Percentiles rank a stretch among this genome's conserved stretches.
These are phyloP conservation scores for Tachina grossa DNA, from an alignment of 2,888 invertebrate species.

Conservation along the genomic window DNA sequence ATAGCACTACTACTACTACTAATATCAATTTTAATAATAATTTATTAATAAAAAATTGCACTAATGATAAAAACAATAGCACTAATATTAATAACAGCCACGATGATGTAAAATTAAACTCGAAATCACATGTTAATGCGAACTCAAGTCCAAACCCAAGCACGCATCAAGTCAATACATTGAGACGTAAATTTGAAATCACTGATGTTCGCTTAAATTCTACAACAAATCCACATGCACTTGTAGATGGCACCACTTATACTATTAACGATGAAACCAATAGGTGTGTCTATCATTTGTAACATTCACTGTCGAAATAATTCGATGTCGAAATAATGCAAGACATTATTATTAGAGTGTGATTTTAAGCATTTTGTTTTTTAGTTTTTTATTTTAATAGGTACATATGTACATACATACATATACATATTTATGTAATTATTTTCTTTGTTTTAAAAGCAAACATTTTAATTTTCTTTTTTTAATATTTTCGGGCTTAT, in stretches of 20 bases:
- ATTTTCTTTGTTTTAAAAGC: not conserved
- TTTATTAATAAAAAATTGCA: conserved; percentile 19
- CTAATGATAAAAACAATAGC: conserved; percentile 35
- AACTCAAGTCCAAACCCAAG: conserved; percentile 56
- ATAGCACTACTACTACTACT: not conserved
- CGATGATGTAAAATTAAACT: conserved; percentile 28
- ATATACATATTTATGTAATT: not conserved
- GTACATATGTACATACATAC: too few relatives aligned
- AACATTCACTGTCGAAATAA: conserved; percentile 54
- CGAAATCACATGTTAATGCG: conserved; percentile 36
- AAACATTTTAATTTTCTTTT: too few relatives aligned
- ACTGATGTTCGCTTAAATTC: conserved; percentile 84
- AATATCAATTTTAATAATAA: conserved; percentile 68
- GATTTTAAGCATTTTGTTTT: conserved; percentile 2
- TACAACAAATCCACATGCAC: conserved; percentile 84
- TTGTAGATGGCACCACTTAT: conserved; percentile 82
- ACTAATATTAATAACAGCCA: conserved; percentile 23
- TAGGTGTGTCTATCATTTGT: conserved; percentile 80
- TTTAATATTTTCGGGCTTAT: not conserved
- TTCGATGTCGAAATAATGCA: conserved; percentile 52
- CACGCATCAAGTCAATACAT: conserved; percentile 73
- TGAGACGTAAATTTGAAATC: conserved; percentile 83
- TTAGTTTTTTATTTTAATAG: not conserved
- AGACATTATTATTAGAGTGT: conserved; percentile 27
- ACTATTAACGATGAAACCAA: conserved; percentile 78